Conservation (phyloP, 2,113 vertebrate genomes). For the Rhinoderma darwinii region DNA sequence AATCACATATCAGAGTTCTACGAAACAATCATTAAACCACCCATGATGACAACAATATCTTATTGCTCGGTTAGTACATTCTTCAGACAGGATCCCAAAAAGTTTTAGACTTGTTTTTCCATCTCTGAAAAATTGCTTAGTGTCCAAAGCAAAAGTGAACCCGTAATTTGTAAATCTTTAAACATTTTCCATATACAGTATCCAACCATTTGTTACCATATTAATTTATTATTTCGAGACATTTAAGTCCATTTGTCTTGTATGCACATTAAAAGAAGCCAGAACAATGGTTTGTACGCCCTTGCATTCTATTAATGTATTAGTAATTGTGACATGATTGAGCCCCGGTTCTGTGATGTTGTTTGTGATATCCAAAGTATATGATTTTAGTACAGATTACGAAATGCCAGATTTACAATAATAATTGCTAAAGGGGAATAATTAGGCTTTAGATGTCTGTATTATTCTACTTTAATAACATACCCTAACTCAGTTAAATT, state of each 20-base stretch:
- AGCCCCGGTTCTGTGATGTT: neutral
- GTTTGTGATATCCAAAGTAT: neutral
- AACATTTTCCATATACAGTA: slow-evolving; percentile 1
- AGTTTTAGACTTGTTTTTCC: neutral
- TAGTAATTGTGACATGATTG: neutral
- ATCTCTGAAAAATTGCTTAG: neutral
- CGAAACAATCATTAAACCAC: slow-evolving; percentile 39
- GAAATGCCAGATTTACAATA: neutral
- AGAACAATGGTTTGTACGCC: no score
- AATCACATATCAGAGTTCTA: slow-evolving; percentile 44
- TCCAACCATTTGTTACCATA: neutral
- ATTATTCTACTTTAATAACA: no score
- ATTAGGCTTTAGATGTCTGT: no score
- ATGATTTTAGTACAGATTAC: neutral
- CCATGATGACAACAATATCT: slow-evolving; percentile 43
- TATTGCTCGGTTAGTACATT: slow-evolving; percentile 37
- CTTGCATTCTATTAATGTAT: no score
- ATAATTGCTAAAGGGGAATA: no score
- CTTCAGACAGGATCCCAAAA: slow-evolving; percentile 14
- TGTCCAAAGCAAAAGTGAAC: neutral
- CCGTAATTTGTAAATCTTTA: neutral
- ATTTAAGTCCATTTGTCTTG: neutral
- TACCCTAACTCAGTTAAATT: no score
- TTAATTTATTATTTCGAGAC: neutral
- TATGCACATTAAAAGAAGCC: neutral